Percentiles rank a stretch among this genome's conserved stretches.
phyloP scores from a whole-genome alignment of 2,113 vertebrate genomes.

The Pachyramphus minor region DNA sequence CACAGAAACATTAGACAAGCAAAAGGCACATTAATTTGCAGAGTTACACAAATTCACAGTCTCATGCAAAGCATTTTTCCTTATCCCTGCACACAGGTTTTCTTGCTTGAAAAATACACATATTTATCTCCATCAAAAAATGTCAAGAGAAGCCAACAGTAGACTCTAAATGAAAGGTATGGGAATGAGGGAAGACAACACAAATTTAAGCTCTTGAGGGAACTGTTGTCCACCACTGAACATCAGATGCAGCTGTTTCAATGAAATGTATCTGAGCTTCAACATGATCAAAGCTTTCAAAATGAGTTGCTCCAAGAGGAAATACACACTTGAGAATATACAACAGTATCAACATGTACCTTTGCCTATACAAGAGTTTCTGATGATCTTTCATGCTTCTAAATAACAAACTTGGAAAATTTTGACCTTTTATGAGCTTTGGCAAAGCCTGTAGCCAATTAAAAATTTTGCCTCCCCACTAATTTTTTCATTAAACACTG shows the following conservation, averaged over 20 bases:
- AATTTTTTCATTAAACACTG: conserved; percentile 34
- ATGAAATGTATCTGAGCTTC: conserved; percentile 52
- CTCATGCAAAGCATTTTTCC: conserved; percentile 62
- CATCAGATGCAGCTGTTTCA: conserved; percentile 52
- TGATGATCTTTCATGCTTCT: background rate
- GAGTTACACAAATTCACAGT: conserved; percentile 67
- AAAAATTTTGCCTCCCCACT: conserved; percentile 23
- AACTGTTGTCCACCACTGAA: conserved; percentile 9
- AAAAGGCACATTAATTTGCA: conserved; percentile 65
- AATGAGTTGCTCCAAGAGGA: background rate
- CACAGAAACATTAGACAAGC: conserved; percentile 66
- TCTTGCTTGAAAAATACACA: conserved; percentile 60
- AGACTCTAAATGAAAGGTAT: conserved; percentile 31
- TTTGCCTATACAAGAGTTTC: conserved; percentile 16
- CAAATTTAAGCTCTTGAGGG: conserved; percentile 7
- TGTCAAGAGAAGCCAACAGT: conserved; percentile 42
- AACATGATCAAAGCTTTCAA: background rate
- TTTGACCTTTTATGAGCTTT: background rate
- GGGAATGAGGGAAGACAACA: conserved; percentile 11
- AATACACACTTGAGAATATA: conserved; percentile 13
- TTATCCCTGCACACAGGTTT: conserved; percentile 61
- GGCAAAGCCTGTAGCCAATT: conserved; percentile 2
- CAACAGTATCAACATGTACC: conserved; percentile 14
- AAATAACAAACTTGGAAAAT: background rate
- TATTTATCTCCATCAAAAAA: conserved; percentile 41